phyloP scores from a whole-genome alignment of 2,888 invertebrate species.

The Panzeria rudis region DNA sequence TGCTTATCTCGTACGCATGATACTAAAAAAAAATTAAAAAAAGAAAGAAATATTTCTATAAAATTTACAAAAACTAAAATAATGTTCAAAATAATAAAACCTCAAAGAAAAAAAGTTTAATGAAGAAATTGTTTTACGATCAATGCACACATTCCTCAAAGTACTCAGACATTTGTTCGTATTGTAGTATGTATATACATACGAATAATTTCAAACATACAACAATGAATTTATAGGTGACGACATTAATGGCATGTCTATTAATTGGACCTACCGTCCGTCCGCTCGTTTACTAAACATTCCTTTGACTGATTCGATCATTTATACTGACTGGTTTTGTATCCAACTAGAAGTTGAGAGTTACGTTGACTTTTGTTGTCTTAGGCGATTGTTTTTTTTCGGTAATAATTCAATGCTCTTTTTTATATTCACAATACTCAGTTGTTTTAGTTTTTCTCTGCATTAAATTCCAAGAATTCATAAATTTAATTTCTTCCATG shows the following conservation, averaged over 20 bases:
- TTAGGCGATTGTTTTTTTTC: constrained; percentile 36
- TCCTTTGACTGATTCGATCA: constrained; percentile 6
- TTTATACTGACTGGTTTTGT: constrained; percentile 8
- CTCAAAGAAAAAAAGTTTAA: constrained; percentile 34
- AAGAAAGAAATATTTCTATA: constrained; percentile 4
- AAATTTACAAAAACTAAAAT: constrained; percentile 44
- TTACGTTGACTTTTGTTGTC: constrained; percentile 34
- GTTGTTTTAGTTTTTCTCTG: constrained; percentile 30
- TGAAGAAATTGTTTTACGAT: constrained; percentile 64
- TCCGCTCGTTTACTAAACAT: not conserved
- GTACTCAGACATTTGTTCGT: constrained; percentile 18
- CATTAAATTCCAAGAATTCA: constrained; percentile 65
- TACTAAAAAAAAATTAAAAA: constrained; percentile 57
- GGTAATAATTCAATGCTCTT: constrained; percentile 52
- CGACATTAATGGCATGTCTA: constrained; percentile 59
- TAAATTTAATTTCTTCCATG: constrained; percentile 51
- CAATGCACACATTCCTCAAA: constrained; percentile 58
- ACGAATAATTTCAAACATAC: not conserved
- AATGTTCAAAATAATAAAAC: constrained; percentile 30
- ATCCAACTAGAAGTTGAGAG: constrained; percentile 27
- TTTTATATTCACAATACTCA: constrained; percentile 20
- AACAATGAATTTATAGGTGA: constrained; percentile 60
- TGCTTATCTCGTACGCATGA: constrained; percentile 72
- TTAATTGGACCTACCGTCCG: constrained; percentile 22
- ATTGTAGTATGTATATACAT: not conserved